Evolutionary conservation across 1,140 invertebrate species (phyloP), one percentile per base, ranked within the genome.

Genomic region (Paracyclopina nana): DNA sequence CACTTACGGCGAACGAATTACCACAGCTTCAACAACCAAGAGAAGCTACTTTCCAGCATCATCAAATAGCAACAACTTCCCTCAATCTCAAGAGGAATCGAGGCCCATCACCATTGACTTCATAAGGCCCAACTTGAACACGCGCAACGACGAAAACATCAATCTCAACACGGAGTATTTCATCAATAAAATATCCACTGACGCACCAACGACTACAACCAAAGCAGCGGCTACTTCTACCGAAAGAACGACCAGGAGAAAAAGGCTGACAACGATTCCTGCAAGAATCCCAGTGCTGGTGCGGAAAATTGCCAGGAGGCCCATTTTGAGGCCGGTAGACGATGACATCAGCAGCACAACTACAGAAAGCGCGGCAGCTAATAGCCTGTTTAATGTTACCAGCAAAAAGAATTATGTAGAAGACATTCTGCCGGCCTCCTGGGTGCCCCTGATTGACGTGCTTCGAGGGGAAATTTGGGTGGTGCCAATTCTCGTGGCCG

Each of bases 401-500:
- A 28, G 4, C 16, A 48, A 28, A n/a, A 28, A 40, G 27, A 16
- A 20, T 38, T n/a, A 38, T 5, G 34, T 4, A 38, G 34, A 38
- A 4, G 34, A 38, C 20, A 20, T 4, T 38, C 34, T 38, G 34
- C 34, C 2, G 20, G 9, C 34, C 34, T 28, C 25, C 27, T 24
- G 27, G 24, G 16, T 28, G 16, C 14, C 45, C 2, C 45, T 48
- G 2, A 38, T 20, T 16, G 34, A 38, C 34, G 20, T 38, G n/a
- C 69, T 82, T 28, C 65, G 79, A 49, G 68, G 74, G 54, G 79
- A 84, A 60, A 71, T 77, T 1, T 90, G 86, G 86, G 82, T 84
- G 4, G 72, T 87, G 54, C 83, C 84, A 0, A 70, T 90, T 16
- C 68, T 87, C 12, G 76, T 79, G 3, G 68, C 85, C 30, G 76